Conservation (phyloP, 2,888 invertebrate species). For the Barypeithes pellucidus region DNA sequence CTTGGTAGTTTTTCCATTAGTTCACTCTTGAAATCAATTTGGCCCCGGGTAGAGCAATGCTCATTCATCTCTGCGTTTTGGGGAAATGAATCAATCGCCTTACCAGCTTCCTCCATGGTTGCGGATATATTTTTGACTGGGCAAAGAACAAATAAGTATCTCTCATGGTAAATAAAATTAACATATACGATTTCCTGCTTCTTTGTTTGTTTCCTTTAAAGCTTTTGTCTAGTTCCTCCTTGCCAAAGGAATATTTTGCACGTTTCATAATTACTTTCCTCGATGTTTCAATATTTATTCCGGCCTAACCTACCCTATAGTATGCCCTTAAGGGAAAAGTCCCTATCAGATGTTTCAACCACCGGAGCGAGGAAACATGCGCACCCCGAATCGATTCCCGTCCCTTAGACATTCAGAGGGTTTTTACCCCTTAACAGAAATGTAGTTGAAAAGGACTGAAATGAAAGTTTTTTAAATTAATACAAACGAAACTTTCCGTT, state of each 20-base stretch:
- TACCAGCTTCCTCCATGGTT: no score
- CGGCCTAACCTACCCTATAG: constrained; percentile 36
- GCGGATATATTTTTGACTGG: no score
- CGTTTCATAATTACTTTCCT: background rate
- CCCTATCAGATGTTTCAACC: constrained; percentile 49
- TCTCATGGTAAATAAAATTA: no score
- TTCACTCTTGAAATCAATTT: no score
- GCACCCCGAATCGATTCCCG: constrained; percentile 47
- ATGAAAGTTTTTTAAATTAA: constrained; percentile 17
- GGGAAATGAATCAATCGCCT: no score
- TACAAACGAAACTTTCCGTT: background rate
- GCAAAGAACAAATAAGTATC: no score
- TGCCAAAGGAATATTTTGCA: background rate
- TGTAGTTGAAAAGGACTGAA: constrained; percentile 39
- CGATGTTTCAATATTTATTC: background rate
- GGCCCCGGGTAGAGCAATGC: no score
- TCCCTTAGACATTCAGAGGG: constrained; percentile 49
- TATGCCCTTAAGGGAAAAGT: constrained; percentile 33
- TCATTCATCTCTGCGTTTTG: no score
- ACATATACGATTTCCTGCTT: no score
- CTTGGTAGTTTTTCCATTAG: no score
- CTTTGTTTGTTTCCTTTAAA: no score
- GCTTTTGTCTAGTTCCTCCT: no score
- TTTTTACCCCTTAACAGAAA: constrained; percentile 51
- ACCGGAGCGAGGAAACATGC: constrained; percentile 44